Conservation (phyloP, 1,140 invertebrate species). For the Penaeus chinensis region DNA sequence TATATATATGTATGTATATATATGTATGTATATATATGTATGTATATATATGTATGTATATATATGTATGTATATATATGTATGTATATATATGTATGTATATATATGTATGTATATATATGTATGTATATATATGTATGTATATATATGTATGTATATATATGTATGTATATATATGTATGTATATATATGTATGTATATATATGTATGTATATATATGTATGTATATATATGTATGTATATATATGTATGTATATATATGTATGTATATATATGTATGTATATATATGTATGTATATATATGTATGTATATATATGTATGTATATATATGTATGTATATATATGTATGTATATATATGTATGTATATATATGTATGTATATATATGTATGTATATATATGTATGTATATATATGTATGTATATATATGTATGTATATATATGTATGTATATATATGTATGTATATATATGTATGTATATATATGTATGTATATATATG, state of each 20-base stretch:
- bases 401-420: neutral
- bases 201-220: slow-evolving; percentile 13
- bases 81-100: slow-evolving; percentile 13
- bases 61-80: slow-evolving; percentile 1
- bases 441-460: slow-evolving; percentile 1
- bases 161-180: slow-evolving; percentile 2
- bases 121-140: neutral
- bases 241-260: slow-evolving; percentile 10
- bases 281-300: slow-evolving; percentile 5
- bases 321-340: slow-evolving; percentile 8
- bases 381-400: slow-evolving; percentile 7
- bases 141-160: slow-evolving; percentile 15
- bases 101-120: slow-evolving; percentile 6
- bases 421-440: slow-evolving; percentile 18
- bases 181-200: slow-evolving; percentile 5
- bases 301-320: slow-evolving; percentile 10
- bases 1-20: slow-evolving; percentile 1
- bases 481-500: slow-evolving; percentile 10
- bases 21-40: slow-evolving; percentile 10
- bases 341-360: slow-evolving; percentile 1
- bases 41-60: slow-evolving; percentile 7
- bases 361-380: slow-evolving; percentile 10
- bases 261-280: slow-evolving; percentile 1
- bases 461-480: slow-evolving; percentile 5
- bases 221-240: slow-evolving; percentile 1